These are phyloP conservation scores for Notamacropus eugenii DNA, from an alignment of 2,797 vertebrate genomes.

Conservation along the genomic window DNA sequence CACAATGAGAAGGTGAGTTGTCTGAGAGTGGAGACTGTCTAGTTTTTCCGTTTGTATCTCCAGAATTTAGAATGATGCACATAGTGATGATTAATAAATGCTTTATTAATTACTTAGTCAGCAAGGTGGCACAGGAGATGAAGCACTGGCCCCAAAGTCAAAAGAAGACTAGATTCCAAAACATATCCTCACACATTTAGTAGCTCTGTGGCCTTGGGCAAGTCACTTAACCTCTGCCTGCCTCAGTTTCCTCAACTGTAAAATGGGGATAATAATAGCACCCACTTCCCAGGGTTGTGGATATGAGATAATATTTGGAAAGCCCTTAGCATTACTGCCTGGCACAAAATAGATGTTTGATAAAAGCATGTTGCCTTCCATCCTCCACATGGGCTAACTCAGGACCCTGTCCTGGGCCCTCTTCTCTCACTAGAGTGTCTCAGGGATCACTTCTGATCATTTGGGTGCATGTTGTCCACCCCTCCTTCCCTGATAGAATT, in stretches of 20 bases:
- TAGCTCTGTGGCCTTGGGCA: background rate
- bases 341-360: background rate
- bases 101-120: background rate
- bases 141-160: background rate
- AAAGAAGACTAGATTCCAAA: background rate
- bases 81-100: background rate
- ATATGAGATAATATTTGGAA: background rate
- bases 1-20: background rate
- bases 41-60: background rate
- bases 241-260: background rate
- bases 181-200: background rate
- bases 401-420: background rate
- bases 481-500: background rate
- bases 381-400: background rate
- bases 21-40: background rate
- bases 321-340: background rate
- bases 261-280: background rate
- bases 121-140: background rate
- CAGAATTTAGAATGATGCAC: background rate
- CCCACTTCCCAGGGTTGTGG: background rate
- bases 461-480: background rate
- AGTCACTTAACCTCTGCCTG: background rate
- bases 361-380: background rate
- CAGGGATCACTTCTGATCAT: background rate
- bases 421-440: background rate